phyloP scores from a whole-genome alignment of 2,888 invertebrate genomes.

The Xestia c-nigrum region DNA sequence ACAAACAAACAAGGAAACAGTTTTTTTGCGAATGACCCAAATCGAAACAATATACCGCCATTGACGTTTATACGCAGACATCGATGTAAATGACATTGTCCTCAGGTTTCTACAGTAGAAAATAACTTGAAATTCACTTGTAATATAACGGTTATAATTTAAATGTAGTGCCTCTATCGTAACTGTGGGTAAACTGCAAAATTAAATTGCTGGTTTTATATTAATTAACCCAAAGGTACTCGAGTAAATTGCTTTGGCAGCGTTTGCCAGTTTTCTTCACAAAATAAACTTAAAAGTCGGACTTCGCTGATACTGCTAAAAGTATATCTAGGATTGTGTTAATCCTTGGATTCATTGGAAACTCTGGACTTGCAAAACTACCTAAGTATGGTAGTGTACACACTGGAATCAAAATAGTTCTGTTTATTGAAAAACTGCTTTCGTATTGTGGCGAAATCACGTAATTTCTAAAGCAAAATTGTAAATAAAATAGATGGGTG shows the following conservation, averaged over 20 bases:
- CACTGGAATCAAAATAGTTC: not conserved
- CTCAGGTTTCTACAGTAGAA: not conserved
- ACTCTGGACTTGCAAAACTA: not conserved
- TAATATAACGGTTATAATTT: not conserved
- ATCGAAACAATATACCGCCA: not conserved
- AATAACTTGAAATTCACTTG: slow-evolving; percentile 3
- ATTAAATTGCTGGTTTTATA: slow-evolving; percentile 13
- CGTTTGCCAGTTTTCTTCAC: slow-evolving; percentile 24
- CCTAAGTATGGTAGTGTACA: not conserved
- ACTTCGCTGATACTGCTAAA: slow-evolving; percentile 2
- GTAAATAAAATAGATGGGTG: too few species aligned
- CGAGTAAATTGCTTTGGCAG: slow-evolving; percentile 17
- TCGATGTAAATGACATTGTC: not conserved
- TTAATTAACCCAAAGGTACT: slow-evolving; percentile 28
- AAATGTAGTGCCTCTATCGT: slow-evolving; percentile 16
- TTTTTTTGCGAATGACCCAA: not conserved
- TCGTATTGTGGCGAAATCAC: not conserved
- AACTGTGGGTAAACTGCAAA: not conserved
- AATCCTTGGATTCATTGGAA: slow-evolving; percentile 6
- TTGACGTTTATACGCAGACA: not conserved
- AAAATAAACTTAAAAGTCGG: slow-evolving; percentile 2
- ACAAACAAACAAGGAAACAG: not conserved
- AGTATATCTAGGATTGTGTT: slow-evolving; percentile 4
- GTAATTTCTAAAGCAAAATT: too few species aligned
- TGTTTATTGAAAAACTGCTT: not conserved